These are phyloP conservation scores for Nomada lathburiana DNA, from an alignment of 2,888 invertebrate species.

Conservation along the genomic window DNA sequence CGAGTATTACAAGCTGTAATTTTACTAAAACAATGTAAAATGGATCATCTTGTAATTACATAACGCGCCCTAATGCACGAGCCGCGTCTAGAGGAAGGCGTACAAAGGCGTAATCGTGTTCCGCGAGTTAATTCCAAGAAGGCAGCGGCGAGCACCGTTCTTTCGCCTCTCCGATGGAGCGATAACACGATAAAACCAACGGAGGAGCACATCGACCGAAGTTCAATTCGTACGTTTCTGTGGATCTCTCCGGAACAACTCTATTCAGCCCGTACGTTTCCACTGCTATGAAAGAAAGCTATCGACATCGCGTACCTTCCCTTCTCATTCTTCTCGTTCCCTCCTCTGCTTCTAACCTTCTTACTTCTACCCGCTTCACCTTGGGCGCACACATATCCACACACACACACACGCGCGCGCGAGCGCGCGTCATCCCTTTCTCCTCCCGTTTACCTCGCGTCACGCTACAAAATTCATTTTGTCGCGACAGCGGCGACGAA, in stretches of 20 bases:
- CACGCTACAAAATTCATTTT: conserved; percentile 70
- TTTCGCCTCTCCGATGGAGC: conserved; percentile 32
- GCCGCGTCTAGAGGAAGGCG: not conserved
- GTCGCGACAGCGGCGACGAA: conserved; percentile 65
- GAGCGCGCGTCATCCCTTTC: no score
- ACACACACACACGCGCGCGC: not conserved
- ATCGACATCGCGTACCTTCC: conserved; percentile 46
- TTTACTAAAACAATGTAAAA: conserved; percentile 40
- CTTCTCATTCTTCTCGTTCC: conserved; percentile 5
- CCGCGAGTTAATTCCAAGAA: conserved; percentile 43
- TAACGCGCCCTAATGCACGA: conserved; percentile 12
- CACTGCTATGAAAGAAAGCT: conserved; percentile 49
- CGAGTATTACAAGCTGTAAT: conserved; percentile 27
- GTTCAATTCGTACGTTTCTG: conserved; percentile 53
- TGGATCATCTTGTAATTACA: conserved; percentile 30
- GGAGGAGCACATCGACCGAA: conserved; percentile 34
- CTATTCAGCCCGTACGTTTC: conserved; percentile 45
- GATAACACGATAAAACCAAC: conserved; percentile 55
- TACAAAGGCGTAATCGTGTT: conserved; percentile 42
- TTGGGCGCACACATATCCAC: not conserved
- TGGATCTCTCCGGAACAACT: conserved; percentile 23
- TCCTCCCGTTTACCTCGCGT: conserved; percentile 48
- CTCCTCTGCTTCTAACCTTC: not conserved
- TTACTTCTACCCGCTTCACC: conserved; percentile 15
- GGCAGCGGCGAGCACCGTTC: conserved; percentile 23